Conservation (phyloP, 2,797 vertebrate genomes). For the Rhinophrynus dorsalis region DNA sequence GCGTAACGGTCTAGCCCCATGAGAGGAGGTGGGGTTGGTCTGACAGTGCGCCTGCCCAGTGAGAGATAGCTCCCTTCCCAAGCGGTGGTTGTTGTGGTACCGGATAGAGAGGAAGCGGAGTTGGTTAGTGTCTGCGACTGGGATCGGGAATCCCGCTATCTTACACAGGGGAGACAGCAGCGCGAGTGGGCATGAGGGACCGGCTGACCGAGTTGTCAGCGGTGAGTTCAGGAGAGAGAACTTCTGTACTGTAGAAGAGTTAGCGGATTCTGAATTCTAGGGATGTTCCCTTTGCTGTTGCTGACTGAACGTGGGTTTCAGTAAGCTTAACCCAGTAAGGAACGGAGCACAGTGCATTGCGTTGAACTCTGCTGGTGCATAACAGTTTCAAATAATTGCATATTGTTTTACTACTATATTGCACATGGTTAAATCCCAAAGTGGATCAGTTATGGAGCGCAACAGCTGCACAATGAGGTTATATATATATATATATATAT, state of each 20-base stretch:
- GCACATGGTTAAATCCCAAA: too few species aligned
- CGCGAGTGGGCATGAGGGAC: conserved; percentile 73
- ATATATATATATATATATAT: too few species aligned
- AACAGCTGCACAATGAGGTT: too few species aligned
- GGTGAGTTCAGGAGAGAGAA: conserved; percentile 60
- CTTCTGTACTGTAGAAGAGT: conserved; percentile 7
- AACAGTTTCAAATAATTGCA: too few species aligned
- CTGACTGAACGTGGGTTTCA: too few species aligned
- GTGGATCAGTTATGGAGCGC: too few species aligned
- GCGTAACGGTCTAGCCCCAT: neutral
- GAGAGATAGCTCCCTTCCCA: neutral
- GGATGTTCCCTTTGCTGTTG: too few species aligned
- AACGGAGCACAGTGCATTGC: too few species aligned
- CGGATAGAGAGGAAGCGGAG: conserved; percentile 42
- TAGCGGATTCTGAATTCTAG: conserved; percentile 1
- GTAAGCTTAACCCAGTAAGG: too few species aligned
- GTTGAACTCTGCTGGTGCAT: too few species aligned
- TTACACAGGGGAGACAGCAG: conserved; percentile 14
- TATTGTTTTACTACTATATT: too few species aligned
- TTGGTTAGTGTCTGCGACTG: neutral
- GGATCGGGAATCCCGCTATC: neutral
- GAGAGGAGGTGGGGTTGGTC: neutral
- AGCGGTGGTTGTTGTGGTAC: conserved; percentile 58
- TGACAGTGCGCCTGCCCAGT: conserved; percentile 1
- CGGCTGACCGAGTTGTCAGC: conserved; percentile 73